A percentile compares a stretch with the other conserved stretches of the same genome.
Conservation (phyloP, 2,888 invertebrate species). For the Himalopsyche japonica region DNA sequence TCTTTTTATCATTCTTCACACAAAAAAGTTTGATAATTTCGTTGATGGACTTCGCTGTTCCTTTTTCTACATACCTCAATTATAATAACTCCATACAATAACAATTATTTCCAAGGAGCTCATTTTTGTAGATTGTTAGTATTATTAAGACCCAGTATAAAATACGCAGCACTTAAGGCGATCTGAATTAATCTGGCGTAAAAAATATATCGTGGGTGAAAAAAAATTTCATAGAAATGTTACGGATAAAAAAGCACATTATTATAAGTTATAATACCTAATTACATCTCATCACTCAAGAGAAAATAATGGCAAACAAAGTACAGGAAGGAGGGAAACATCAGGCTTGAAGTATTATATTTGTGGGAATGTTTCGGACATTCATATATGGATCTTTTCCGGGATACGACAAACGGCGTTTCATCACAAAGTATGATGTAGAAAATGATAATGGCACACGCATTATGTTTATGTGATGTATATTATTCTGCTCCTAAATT, state of each 20-base stretch:
- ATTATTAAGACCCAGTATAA: neutral
- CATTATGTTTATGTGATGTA: neutral
- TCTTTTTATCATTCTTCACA: no score
- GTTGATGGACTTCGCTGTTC: no score
- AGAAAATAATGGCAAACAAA: neutral
- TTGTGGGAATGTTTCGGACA: neutral
- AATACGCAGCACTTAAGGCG: neutral
- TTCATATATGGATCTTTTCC: neutral
- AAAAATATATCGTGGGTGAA: neutral
- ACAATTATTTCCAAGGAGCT: no score
- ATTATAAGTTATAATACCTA: neutral
- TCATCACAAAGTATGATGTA: neutral
- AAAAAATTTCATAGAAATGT: neutral
- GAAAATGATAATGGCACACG: neutral
- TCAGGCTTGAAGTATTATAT: neutral
- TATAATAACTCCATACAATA: no score
- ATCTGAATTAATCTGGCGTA: neutral
- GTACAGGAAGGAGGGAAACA: neutral
- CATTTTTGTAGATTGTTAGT: no score
- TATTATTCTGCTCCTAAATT: neutral
- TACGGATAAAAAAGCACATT: neutral
- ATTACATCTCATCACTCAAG: neutral
- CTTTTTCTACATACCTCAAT: no score
- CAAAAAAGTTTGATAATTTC: no score
- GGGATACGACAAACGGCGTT: neutral